Evolutionary conservation across 2,113 vertebrate species (phyloP).

Genomic region (Aptenodytes patagonicus): DNA sequence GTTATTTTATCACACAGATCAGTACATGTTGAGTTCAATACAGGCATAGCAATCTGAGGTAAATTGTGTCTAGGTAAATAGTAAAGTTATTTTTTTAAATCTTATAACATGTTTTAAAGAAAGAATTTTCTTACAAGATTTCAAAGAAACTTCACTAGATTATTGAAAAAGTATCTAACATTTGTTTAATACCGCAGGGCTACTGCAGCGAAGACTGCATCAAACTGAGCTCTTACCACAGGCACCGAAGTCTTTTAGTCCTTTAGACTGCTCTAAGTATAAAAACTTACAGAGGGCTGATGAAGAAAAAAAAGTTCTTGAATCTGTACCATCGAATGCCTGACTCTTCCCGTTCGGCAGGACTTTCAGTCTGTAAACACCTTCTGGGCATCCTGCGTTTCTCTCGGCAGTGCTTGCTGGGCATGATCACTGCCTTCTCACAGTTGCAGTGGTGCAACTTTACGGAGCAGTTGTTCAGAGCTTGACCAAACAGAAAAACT

Average conservation of each 20-base stretch:
- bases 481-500: neutral
- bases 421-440: neutral
- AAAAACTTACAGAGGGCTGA: neutral
- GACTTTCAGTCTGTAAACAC: neutral
- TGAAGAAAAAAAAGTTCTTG: neutral
- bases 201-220: neutral
- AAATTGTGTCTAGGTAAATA: neutral
- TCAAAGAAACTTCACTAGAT: neutral
- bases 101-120: neutral
- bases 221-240: neutral
- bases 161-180: neutral
- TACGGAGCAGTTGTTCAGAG: neutral
- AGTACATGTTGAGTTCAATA: neutral
- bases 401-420: neutral
- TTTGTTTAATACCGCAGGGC: neutral
- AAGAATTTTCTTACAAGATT: neutral
- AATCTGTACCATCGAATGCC: neutral
- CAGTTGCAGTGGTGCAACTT: neutral
- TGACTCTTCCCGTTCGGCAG: neutral
- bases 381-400: rapidly evolving
- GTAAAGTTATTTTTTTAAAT: neutral
- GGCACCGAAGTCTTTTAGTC: neutral
- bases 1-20: neutral
- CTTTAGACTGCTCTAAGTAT: neutral
- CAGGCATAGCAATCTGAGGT: neutral